Conservation (phyloP, 2,888 invertebrate genomes). For the Podabrus alpinus region DNA sequence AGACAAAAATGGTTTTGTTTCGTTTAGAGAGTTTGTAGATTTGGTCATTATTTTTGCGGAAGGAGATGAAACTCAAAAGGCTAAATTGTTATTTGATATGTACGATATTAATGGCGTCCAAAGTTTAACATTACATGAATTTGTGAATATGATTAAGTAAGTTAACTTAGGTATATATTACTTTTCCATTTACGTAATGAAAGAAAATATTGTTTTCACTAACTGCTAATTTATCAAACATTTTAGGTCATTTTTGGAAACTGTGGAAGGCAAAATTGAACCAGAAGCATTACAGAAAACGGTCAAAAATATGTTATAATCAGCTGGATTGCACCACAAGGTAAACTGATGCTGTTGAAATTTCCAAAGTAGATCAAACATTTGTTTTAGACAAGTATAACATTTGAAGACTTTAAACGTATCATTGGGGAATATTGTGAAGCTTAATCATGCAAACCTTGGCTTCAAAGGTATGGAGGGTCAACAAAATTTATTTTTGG, state of each 20-base stretch:
- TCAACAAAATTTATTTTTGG: slow-evolving; percentile 43
- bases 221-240: slow-evolving; percentile 1
- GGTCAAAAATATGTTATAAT: slow-evolving; percentile 54
- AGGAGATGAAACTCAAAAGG: slow-evolving; percentile 58
- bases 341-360: slow-evolving; percentile 20
- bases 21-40: slow-evolving; percentile 65
- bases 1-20: slow-evolving; percentile 64
- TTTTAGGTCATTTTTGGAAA: slow-evolving; percentile 59
- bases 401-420: slow-evolving; percentile 57
- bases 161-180: too few relatives aligned
- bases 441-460: slow-evolving; percentile 53
- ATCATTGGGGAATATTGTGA: slow-evolving; percentile 57
- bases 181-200: too few relatives aligned
- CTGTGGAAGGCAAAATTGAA: slow-evolving; percentile 56
- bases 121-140: slow-evolving; percentile 56
- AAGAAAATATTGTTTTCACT: too few relatives aligned
- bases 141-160: slow-evolving; percentile 59
- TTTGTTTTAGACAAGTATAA: slow-evolving; percentile 42
- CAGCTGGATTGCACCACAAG: slow-evolving; percentile 51
- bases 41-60: slow-evolving; percentile 64
- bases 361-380: not conserved
- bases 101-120: slow-evolving; percentile 61
- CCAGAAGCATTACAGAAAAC: slow-evolving; percentile 52
- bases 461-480: slow-evolving; percentile 44
- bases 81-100: slow-evolving; percentile 62